These are phyloP conservation scores for Galeopterus variegatus DNA, from an alignment of 2,113 vertebrate species.

Conservation along the genomic window DNA sequence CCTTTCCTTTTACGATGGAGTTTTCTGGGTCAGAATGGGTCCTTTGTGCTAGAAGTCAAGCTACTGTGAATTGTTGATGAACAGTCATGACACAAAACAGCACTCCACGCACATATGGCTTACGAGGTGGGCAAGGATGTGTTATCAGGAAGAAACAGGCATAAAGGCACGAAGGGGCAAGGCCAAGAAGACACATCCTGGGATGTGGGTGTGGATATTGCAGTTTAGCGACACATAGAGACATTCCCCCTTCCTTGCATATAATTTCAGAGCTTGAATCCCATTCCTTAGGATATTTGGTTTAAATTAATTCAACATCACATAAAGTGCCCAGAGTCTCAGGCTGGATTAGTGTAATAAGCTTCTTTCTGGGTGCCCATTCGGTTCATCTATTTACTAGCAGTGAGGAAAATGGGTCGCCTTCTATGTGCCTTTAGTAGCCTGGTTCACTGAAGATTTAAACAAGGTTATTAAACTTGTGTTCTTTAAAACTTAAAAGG, in stretches of 20 bases:
- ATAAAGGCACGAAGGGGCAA: not conserved
- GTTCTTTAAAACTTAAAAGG: not conserved
- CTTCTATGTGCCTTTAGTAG: not conserved
- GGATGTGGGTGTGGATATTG: not conserved
- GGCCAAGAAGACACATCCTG: not conserved
- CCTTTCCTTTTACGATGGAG: not conserved
- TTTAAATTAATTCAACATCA: constrained; percentile 53
- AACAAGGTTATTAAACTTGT: not conserved
- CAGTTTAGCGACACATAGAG: constrained; percentile 5
- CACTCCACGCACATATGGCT: not conserved
- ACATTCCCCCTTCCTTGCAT: not conserved
- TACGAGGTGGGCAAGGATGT: not conserved
- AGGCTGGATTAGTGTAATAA: constrained; percentile 7
- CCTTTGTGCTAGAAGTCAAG: not conserved
- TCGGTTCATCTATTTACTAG: not conserved
- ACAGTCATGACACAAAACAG: not conserved
- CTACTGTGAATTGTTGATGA: not conserved
- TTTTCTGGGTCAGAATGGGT: not conserved
- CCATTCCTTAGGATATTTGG: not conserved
- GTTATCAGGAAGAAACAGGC: not conserved
- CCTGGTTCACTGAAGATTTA: not conserved
- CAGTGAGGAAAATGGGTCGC: not conserved
- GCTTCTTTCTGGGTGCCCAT: not conserved
- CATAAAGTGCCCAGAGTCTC: not conserved
- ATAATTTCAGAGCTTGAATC: not conserved